These are phyloP conservation scores for Drosophila greeni DNA, from an alignment of 2,888 invertebrate genomes.

Conservation along the genomic window DNA sequence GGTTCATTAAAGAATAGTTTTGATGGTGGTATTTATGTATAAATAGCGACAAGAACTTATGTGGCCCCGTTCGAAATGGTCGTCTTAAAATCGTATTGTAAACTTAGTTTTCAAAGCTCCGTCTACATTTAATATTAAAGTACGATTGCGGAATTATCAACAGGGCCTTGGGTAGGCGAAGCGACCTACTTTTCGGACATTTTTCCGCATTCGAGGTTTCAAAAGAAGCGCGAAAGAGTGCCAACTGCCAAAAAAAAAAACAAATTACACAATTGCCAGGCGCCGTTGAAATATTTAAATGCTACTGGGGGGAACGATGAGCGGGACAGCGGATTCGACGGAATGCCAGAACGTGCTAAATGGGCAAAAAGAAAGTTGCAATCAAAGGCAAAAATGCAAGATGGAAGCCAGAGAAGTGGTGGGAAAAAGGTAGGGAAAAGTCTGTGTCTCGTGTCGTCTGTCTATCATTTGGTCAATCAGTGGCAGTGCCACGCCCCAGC, in stretches of 20 bases:
- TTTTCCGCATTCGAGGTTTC: conserved; percentile 6
- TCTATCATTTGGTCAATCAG: conserved; percentile 68
- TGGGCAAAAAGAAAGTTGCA: conserved; percentile 63
- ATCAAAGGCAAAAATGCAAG: conserved; percentile 61
- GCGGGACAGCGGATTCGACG: conserved; percentile 28
- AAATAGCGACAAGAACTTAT: neutral
- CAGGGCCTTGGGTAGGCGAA: conserved; percentile 3
- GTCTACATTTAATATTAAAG: conserved; percentile 33
- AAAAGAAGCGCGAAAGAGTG: conserved; percentile 15
- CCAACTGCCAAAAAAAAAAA: conserved; percentile 34
- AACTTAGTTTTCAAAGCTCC: conserved; percentile 16
- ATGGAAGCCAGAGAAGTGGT: conserved; percentile 39
- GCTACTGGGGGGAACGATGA: conserved; percentile 4
- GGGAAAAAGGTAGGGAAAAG: neutral
- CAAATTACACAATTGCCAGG: conserved; percentile 48
- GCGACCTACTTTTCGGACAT: conserved; percentile 37
- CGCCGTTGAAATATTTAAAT: conserved; percentile 49
- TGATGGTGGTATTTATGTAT: no score
- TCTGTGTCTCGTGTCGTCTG: conserved; percentile 46
- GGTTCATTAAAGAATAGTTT: neutral
- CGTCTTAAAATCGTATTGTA: neutral
- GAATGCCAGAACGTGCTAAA: conserved; percentile 61
- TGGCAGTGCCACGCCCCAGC: conserved; percentile 41
- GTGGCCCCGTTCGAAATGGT: neutral
- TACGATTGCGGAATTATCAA: conserved; percentile 38